Percentiles rank a stretch among this genome's conserved stretches.
Evolutionary conservation across 2,113 vertebrate genomes (phyloP).

Genomic region (Xenopus laevis): DNA sequence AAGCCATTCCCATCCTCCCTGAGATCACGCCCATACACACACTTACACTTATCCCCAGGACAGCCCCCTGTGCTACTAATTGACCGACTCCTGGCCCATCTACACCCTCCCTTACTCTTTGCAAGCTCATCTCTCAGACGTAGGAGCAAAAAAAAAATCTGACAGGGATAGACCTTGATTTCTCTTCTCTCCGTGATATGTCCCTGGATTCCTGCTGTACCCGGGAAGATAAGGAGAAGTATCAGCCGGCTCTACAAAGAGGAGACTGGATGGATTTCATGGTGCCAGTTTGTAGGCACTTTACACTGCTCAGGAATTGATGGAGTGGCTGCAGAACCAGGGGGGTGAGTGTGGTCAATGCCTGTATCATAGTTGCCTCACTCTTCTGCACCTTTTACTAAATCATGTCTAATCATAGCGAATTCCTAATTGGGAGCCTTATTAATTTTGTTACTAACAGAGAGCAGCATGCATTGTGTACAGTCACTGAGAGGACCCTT

Average conservation of each 20-base stretch:
- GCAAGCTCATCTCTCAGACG: slow-evolving; percentile 28
- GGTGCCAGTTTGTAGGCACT: slow-evolving; percentile 9
- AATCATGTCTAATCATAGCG: no score
- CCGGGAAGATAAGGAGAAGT: slow-evolving; percentile 3
- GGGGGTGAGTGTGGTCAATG: slow-evolving; percentile 36
- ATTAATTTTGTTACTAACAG: no score
- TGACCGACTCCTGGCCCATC: slow-evolving; percentile 39
- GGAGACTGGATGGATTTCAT: slow-evolving; percentile 32
- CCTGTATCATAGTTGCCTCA: no score
- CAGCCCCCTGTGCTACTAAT: slow-evolving; percentile 43
- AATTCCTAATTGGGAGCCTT: no score
- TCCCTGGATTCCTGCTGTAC: slow-evolving; percentile 13
- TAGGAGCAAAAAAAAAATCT: slow-evolving; percentile 16
- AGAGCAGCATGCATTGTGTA: no score
- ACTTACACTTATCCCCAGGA: slow-evolving; percentile 39
- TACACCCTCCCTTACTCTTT: slow-evolving; percentile 17
- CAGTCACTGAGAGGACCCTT: no score
- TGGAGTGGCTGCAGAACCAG: slow-evolving; percentile 43
- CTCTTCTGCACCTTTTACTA: no score
- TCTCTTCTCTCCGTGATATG: not conserved
- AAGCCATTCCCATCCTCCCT: slow-evolving; percentile 35
- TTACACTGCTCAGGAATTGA: slow-evolving; percentile 24
- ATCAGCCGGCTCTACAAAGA: slow-evolving; percentile 19
- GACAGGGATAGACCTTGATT: slow-evolving; percentile 9
- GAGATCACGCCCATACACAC: slow-evolving; percentile 36